Conservation (phyloP, 2,797 vertebrate genomes). For the Eulemur coronatus region DNA sequence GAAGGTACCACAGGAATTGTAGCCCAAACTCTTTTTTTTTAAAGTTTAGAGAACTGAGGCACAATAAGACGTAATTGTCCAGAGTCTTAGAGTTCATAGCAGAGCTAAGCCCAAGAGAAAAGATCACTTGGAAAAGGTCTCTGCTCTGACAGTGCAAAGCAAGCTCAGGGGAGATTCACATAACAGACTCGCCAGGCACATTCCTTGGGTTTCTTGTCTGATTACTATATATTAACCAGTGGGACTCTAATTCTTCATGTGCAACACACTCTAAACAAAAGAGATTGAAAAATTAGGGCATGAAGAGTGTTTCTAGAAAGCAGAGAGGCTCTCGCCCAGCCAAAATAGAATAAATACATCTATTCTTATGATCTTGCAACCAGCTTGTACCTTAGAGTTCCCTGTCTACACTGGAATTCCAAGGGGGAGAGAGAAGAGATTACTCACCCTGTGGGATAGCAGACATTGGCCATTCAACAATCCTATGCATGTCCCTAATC, state of each 20-base stretch:
- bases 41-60: background rate
- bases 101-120: background rate
- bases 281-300: background rate
- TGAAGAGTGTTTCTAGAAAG: constrained; percentile 48
- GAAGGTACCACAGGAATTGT: background rate
- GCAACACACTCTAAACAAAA: constrained; percentile 33
- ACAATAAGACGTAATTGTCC: background rate
- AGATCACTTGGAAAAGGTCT: background rate
- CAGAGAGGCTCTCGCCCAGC: constrained; percentile 31
- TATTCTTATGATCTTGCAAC: background rate
- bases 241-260: constrained; percentile 55
- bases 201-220: background rate
- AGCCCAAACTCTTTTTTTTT: background rate
- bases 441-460: constrained; percentile 65
- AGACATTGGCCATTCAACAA: constrained; percentile 74
- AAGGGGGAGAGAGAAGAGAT: constrained; percentile 60
- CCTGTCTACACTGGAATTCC: constrained; percentile 29
- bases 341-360: constrained; percentile 38
- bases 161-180: background rate
- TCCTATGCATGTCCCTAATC: constrained; percentile 70
- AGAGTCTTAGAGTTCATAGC: background rate
- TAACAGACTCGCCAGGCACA: constrained; percentile 9
- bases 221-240: background rate
- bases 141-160: background rate
- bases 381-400: constrained; percentile 37